Percentiles rank a stretch among this genome's conserved stretches.
phyloP scores from a whole-genome alignment of 2,113 vertebrate species.

The Verasper variegatus region DNA sequence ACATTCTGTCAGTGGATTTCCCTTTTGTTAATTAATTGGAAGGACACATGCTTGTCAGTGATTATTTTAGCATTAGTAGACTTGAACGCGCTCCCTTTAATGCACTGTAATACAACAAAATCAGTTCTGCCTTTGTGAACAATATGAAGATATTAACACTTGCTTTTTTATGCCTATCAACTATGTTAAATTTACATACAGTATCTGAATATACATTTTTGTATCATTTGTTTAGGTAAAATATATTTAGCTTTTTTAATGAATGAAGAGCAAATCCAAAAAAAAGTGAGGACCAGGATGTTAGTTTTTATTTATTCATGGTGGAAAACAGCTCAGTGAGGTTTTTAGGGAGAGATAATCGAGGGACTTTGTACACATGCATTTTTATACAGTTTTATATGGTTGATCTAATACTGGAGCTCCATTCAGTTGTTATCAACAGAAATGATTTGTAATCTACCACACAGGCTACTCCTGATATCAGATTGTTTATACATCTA shows the following conservation, averaged over 20 bases:
- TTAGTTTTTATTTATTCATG: constrained; percentile 70
- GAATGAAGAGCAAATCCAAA: constrained; percentile 45
- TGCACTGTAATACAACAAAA: constrained; percentile 56
- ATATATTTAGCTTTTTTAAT: constrained; percentile 46
- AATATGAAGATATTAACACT: constrained; percentile 40
- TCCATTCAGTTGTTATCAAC: constrained; percentile 15
- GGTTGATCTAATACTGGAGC: constrained; percentile 29
- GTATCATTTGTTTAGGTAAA: constrained; percentile 35
- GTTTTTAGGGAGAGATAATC: constrained; percentile 61
- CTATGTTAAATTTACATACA: constrained; percentile 42
- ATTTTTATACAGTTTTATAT: constrained; percentile 64
- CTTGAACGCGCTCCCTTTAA: constrained; percentile 43
- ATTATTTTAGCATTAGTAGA: constrained; percentile 41
- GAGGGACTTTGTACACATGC: constrained; percentile 65
- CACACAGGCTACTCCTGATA: constrained; percentile 7
- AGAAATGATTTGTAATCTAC: constrained; percentile 4
- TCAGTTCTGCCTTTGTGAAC: constrained; percentile 54
- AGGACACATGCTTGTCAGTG: constrained; percentile 31
- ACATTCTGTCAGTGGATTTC: constrained; percentile 1
- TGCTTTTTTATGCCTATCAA: constrained; percentile 41
- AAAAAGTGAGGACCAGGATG: constrained; percentile 29
- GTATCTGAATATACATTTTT: constrained; percentile 37
- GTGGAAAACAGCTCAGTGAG: constrained; percentile 37
- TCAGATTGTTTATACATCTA: constrained; percentile 27
- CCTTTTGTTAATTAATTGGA: constrained; percentile 14